Evolutionary conservation across 2,888 invertebrate genomes (phyloP).

Genomic region (Nemoura dubitans): DNA sequence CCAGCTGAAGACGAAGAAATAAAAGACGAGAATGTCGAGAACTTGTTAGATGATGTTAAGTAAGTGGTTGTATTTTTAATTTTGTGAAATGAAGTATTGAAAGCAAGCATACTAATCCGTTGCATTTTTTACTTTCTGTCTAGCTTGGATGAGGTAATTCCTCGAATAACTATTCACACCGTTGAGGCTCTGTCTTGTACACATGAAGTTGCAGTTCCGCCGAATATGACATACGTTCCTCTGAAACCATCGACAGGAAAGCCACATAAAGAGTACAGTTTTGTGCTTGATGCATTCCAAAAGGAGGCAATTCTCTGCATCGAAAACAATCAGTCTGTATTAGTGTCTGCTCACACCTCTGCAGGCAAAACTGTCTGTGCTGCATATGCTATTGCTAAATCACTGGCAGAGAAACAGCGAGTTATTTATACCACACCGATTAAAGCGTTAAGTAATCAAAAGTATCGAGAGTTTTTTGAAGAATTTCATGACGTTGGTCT

Average conservation of each 20-base stretch:
- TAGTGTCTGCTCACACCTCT: slow-evolving; percentile 99
- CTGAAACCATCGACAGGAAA: slow-evolving; percentile 65
- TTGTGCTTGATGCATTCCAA: slow-evolving; percentile 97
- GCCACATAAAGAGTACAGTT: slow-evolving; percentile 92
- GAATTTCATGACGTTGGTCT: slow-evolving; percentile 98
- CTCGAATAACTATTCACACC: slow-evolving; percentile 86
- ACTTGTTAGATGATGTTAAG: slow-evolving; percentile 47
- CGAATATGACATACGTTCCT: slow-evolving; percentile 79
- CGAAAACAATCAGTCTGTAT: slow-evolving; percentile 96
- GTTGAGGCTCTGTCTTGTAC: slow-evolving; percentile 92
- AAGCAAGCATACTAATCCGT: background rate
- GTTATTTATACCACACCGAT: slow-evolving; percentile 98
- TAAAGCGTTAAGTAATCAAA: slow-evolving; percentile 98
- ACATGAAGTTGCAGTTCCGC: slow-evolving; percentile 96
- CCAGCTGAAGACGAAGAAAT: background rate
- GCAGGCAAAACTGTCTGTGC: slow-evolving; percentile 70
- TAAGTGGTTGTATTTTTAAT: slow-evolving; percentile 33
- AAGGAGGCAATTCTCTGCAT: slow-evolving; percentile 96
- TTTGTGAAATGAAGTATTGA: background rate
- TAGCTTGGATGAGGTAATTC: slow-evolving; percentile 66
- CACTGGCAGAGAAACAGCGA: slow-evolving; percentile 91
- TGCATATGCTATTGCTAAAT: slow-evolving; percentile 94
- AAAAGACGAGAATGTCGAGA: slow-evolving; percentile 39
- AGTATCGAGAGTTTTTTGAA: slow-evolving; percentile 96
- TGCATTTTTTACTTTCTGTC: background rate